These are phyloP conservation scores for Drosophila sturtevanti DNA, from an alignment of 1,140 invertebrate genomes.

Conservation along the genomic window DNA sequence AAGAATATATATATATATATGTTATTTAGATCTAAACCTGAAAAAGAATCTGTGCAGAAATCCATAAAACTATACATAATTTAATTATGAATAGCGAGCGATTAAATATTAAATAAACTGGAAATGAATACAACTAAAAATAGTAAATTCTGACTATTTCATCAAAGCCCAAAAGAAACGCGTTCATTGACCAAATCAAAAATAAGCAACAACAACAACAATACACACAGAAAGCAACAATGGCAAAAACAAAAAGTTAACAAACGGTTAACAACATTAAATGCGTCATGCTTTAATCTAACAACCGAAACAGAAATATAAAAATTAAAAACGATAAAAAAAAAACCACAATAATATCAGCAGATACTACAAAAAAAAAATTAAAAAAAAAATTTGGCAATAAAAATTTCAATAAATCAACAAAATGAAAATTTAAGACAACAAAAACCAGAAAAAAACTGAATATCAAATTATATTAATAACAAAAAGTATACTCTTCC, in stretches of 20 bases:
- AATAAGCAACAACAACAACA: conserved; percentile 17
- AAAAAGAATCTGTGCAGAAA: conserved; percentile 39
- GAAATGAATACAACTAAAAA: conserved; percentile 21
- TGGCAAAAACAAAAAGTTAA: conserved; percentile 26
- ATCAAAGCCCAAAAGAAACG: no score
- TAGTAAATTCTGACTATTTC: conserved; percentile 16
- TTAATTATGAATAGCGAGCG: conserved; percentile 27
- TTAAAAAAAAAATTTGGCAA: conserved; percentile 2
- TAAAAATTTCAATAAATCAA: conserved; percentile 55
- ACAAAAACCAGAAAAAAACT: conserved; percentile 25
- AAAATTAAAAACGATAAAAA: no score
- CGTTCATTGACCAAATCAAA: conserved; percentile 71
- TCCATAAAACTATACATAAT: conserved; percentile 14
- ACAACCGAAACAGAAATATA: conserved; percentile 22
- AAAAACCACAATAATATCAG: conserved; percentile 39
- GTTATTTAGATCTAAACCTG: conserved; percentile 33
- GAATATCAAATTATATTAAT: background rate
- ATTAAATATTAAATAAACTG: conserved; percentile 48
- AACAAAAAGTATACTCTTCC: background rate
- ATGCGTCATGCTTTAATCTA: conserved; percentile 53
- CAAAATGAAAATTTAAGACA: conserved; percentile 30
- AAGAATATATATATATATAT: background rate
- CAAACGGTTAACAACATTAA: conserved; percentile 33
- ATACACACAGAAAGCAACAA: no score
- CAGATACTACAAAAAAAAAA: background rate